Evolutionary conservation across 2,888 invertebrate genomes (phyloP), one percentile per base, ranked within the genome.

Genomic region (Cephalotes varians): DNA sequence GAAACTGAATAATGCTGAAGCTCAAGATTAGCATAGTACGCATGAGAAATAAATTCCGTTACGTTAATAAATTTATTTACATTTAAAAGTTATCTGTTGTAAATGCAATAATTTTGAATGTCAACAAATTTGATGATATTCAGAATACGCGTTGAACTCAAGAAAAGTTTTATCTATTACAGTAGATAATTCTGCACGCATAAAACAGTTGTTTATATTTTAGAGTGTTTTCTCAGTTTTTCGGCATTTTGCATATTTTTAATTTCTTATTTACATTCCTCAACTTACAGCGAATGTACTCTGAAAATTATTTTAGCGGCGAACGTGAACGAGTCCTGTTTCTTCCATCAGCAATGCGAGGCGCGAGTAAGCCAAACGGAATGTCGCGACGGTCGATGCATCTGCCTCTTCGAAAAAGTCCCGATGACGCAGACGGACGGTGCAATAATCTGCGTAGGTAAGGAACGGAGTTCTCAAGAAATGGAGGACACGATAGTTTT

Each of bases 271-370:
- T 71, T 37, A 54, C 6, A 40, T 37, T 47, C 15, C 12, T 7
- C 18, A 37, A 65, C 12, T 12, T n/a, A 31, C n/a, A 5, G 7
- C 6, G 28, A 51, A 64, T 28, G n/a, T 40, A 51, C 10, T 31
- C n/a, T 18, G n/a, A 56, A 77, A 28, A 71, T 90, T 96, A 87
- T 86, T 91, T 96, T 49, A 98, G 98, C 96, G 94, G 97, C 96
- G 73, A 96, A 96, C 88, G 96, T 98, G 92, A 98, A 98, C 95
- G 98, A 98, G 93, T 96, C 97, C 64, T 98, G 98, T 93, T 96
- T 96, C 93, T 98, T 98, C 95, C 96, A 96, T 94, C 97, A 97
- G 94, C 98, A 98, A 95, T 98, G 98, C 95, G 98, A 98, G 93
- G 95, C 96, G 85, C 95, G 95, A 89, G 96, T 96, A 88, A 95